A percentile compares a stretch with the other conserved stretches of the same genome.
Conservation (phyloP, 2,113 vertebrate species). For the Rousettus leschenaultii region DNA sequence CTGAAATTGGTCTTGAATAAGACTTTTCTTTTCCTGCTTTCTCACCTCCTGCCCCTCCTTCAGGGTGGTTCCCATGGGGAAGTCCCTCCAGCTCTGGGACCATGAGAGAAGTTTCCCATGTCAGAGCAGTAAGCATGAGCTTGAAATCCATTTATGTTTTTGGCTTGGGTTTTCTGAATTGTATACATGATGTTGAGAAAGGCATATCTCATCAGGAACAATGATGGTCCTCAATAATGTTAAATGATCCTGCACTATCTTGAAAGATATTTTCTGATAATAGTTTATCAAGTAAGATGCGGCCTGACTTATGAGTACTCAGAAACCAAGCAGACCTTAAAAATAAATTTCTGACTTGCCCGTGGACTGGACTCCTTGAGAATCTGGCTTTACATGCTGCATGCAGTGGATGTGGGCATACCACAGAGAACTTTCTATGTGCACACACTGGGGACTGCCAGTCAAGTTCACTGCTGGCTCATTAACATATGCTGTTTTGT, state of each 20-base stretch:
- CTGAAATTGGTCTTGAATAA: not conserved
- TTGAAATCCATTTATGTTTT: not conserved
- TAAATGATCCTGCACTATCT: not conserved
- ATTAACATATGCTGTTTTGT: fast-evolving
- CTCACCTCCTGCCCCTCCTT: not conserved
- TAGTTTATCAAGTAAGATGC: not conserved
- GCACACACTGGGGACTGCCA: too few relatives aligned
- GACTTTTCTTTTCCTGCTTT: not conserved
- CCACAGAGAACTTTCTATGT: too few relatives aligned
- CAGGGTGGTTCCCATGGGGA: not conserved
- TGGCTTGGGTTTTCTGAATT: not conserved
- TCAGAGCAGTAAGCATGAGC: not conserved
- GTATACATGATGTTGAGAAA: not conserved
- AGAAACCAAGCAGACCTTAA: not conserved
- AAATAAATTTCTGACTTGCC: not conserved
- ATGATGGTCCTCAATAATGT: not conserved
- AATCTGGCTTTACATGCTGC: not conserved
- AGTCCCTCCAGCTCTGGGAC: not conserved
- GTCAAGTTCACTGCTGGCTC: not conserved
- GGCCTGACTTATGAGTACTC: not conserved
- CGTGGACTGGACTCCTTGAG: not conserved
- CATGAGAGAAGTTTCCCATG: not conserved
- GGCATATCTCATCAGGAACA: not conserved
- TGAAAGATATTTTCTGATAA: not conserved
- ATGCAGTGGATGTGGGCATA: not conserved